Evolutionary conservation across 2,888 invertebrate species (phyloP).

Genomic region (Mellilla xanthometata): DNA sequence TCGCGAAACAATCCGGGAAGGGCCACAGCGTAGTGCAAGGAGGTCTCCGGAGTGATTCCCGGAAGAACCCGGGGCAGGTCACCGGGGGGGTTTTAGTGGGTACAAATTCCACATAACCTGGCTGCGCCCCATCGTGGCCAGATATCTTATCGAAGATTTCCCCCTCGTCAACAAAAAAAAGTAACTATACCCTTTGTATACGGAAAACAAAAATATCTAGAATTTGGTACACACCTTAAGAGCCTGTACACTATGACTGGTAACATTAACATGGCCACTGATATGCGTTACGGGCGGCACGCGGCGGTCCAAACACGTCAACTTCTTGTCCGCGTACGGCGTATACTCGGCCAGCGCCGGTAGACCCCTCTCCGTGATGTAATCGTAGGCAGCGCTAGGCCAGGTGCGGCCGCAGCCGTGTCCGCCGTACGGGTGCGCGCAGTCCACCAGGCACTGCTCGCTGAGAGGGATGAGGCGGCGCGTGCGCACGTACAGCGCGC

Average conservation of each 20-base stretch:
- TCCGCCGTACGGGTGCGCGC: conserved; percentile 55
- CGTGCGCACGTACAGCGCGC: conserved; percentile 61
- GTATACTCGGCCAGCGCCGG: conserved; percentile 56
- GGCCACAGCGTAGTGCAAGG: no score
- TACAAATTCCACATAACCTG: no score
- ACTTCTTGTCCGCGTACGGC: conserved; percentile 50
- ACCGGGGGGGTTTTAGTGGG: no score
- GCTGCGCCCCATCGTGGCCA: no score
- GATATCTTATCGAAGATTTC: no score
- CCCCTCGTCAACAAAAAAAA: no score
- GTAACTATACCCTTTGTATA: no score
- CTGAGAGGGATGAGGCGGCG: conserved; percentile 59
- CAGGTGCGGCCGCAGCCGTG: conserved; percentile 63
- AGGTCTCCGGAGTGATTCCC: no score
- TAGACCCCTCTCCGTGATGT: conserved; percentile 54
- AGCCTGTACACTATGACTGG: conserved; percentile 52
- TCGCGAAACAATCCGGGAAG: no score
- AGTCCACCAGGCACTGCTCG: conserved; percentile 68
- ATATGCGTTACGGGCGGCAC: conserved; percentile 61
- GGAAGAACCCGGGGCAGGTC: no score
- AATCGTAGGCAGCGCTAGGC: conserved; percentile 64
- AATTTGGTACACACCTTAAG: conserved; percentile 56
- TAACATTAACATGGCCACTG: conserved; percentile 63
- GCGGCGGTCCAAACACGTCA: conserved; percentile 44
- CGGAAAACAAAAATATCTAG: no score